These are phyloP conservation scores for Cyanoramphus novaezelandiae DNA, from an alignment of 2,113 vertebrate genomes.

Conservation along the genomic window DNA sequence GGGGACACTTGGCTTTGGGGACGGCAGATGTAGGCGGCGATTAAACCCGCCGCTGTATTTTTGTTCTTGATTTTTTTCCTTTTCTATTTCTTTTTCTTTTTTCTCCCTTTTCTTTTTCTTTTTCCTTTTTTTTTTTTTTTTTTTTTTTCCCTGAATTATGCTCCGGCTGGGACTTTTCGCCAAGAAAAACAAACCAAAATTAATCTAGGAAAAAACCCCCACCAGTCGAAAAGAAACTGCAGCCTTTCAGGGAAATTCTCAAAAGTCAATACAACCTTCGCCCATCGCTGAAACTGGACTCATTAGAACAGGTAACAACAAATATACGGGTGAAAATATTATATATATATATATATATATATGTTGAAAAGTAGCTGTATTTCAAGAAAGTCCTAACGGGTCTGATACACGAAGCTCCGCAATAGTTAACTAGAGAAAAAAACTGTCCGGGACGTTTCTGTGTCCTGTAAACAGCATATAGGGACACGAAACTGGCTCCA, in stretches of 20 bases:
- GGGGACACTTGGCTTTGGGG: neutral
- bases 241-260: neutral
- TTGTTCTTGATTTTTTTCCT: neutral
- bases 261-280: neutral
- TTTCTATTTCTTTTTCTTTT: neutral
- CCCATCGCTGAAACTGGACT: neutral
- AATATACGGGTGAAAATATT: neutral
- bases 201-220: too few species aligned
- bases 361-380: neutral
- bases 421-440: neutral
- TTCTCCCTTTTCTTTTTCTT: neutral
- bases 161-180: neutral
- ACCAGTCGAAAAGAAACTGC: conserved; percentile 6
- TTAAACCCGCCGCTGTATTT: neutral
- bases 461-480: neutral
- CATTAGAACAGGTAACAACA: neutral
- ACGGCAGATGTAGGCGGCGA: neutral
- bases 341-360: too few species aligned
- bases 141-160: neutral
- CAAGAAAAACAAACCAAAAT: neutral
- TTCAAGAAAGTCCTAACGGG: neutral
- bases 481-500: accelerated
- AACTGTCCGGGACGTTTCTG: neutral
- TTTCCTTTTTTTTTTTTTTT: neutral
- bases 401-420: neutral